Evolutionary conservation across 2,113 vertebrate genomes (phyloP).

Genomic region (Campylomormyrus numenius): DNA sequence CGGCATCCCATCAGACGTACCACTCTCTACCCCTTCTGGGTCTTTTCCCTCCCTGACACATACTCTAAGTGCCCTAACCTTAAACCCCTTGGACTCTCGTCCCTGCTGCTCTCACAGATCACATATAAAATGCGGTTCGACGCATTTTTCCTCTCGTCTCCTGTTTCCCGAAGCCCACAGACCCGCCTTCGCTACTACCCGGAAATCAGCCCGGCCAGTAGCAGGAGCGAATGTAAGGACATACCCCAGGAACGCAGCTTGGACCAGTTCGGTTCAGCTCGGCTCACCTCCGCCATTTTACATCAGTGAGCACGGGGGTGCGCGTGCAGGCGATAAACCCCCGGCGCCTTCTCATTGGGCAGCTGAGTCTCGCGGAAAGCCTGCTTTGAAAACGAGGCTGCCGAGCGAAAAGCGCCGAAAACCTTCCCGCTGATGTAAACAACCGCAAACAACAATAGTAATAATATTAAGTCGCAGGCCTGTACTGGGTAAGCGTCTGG

Average conservation of each 20-base stretch:
- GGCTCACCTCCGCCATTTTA: conserved; percentile 71
- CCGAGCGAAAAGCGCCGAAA: neutral
- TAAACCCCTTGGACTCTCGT: neutral
- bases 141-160: neutral
- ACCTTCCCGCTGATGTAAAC: neutral
- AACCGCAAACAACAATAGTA: neutral
- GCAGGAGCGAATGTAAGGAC: conserved; percentile 39
- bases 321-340: conserved; percentile 49
- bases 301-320: conserved; percentile 56
- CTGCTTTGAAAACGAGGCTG: neutral
- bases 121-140: neutral
- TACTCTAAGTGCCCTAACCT: neutral
- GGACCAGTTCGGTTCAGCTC: neutral
- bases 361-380: neutral
- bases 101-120: neutral
- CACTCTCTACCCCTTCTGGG: neutral
- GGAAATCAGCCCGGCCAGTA: neutral
- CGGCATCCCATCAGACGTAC: neutral
- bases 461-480: neutral
- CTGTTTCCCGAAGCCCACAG: neutral
- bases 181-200: neutral
- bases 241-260: conserved; percentile 65
- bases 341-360: neutral
- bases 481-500: neutral
- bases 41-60: neutral